A percentile compares a stretch with the other conserved stretches of the same genome.
Conservation (phyloP, 2,113 vertebrate species). For the Pelobates fuscus region DNA sequence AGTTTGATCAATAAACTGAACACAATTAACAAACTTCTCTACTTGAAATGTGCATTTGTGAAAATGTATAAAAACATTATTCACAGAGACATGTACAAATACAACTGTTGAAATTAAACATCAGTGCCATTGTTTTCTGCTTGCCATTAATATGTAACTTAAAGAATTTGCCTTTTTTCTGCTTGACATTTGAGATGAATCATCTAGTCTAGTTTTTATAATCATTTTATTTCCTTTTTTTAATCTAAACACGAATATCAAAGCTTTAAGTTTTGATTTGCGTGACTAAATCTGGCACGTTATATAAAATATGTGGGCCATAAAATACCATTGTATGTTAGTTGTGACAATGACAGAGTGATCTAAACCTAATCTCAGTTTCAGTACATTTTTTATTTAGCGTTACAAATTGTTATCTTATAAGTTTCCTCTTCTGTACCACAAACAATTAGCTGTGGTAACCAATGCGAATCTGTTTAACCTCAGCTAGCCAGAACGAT, state of each 20-base stretch:
- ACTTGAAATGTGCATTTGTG: too few relatives aligned
- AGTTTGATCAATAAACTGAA: too few relatives aligned
- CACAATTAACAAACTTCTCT: too few relatives aligned
- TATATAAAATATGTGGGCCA: background rate
- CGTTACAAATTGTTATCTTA: slow-evolving; percentile 1
- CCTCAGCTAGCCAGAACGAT: background rate
- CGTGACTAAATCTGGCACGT: slow-evolving; percentile 18
- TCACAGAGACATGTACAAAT: too few relatives aligned
- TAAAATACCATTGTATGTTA: slow-evolving; percentile 7
- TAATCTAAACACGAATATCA: background rate
- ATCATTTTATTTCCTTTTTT: too few relatives aligned
- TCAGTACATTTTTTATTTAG: slow-evolving; percentile 36
- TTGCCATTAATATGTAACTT: too few relatives aligned
- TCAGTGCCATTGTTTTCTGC: too few relatives aligned
- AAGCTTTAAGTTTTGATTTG: background rate
- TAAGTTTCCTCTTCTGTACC: slow-evolving; percentile 14
- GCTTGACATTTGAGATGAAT: too few relatives aligned
- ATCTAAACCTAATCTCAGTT: slow-evolving; percentile 5
- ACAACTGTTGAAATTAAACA: too few relatives aligned
- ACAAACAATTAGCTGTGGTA: slow-evolving; percentile 10
- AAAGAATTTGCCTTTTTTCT: too few relatives aligned
- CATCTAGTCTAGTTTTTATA: too few relatives aligned
- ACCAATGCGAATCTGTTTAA: background rate
- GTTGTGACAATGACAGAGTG: background rate
- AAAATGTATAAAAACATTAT: too few relatives aligned